phyloP scores from a whole-genome alignment of 1,140 invertebrate genomes.

The Hesperophylax magnus region DNA sequence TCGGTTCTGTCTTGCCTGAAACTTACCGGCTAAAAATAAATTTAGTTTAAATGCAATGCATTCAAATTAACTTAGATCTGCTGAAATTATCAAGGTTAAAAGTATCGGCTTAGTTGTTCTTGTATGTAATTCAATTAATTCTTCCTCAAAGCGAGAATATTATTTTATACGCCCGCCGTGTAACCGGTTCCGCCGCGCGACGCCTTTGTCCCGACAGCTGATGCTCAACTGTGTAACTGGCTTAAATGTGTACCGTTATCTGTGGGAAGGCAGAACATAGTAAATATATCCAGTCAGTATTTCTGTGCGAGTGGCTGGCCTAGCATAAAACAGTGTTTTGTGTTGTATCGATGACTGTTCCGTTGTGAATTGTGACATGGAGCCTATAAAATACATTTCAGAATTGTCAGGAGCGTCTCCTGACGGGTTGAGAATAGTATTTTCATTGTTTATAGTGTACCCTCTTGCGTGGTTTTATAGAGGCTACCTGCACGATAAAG shows the following conservation, averaged over 20 bases:
- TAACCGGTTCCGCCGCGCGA: too few relatives aligned
- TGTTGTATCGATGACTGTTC: neutral
- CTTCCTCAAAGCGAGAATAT: too few relatives aligned
- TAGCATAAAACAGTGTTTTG: neutral
- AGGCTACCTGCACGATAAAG: conserved; percentile 64
- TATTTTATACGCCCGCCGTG: too few relatives aligned
- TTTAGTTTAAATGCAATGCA: too few relatives aligned
- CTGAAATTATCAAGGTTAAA: too few relatives aligned
- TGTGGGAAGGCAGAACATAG: neutral
- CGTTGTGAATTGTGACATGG: conserved; percentile 5
- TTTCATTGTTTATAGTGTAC: conserved; percentile 81
- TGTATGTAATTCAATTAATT: too few relatives aligned
- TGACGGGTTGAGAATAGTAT: conserved; percentile 76
- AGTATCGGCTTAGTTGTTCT: too few relatives aligned
- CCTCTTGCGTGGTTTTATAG: conserved; percentile 82
- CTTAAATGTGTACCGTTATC: conserved; percentile 7
- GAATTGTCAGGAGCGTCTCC: conserved; percentile 40
- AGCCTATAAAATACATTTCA: conserved; percentile 37
- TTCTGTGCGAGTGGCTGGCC: neutral
- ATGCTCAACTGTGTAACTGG: too few relatives aligned
- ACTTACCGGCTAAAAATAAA: too few relatives aligned
- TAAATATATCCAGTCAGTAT: neutral
- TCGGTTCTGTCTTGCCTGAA: too few relatives aligned
- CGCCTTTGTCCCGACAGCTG: too few relatives aligned
- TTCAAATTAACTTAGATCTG: too few relatives aligned